phyloP scores from a whole-genome alignment of 2,113 vertebrate genomes.

The Stegostoma tigrinum region DNA sequence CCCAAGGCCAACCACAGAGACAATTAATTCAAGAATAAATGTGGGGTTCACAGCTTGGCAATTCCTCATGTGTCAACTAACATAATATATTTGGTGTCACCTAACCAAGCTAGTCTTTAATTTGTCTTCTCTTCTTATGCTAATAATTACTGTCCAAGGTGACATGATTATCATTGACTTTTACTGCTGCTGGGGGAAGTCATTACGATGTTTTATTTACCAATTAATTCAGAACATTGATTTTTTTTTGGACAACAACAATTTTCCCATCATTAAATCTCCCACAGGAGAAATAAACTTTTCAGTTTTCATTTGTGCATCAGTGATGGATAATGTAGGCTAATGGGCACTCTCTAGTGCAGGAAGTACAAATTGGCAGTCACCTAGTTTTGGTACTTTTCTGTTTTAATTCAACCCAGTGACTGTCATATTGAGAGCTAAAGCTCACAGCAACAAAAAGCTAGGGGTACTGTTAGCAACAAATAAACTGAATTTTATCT shows the following conservation, averaged over 20 bases:
- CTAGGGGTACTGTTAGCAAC: background rate
- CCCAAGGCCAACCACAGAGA: background rate
- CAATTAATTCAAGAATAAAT: background rate
- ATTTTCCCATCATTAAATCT: slow-evolving; percentile 22
- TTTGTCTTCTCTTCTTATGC: background rate
- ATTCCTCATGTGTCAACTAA: background rate
- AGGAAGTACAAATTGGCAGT: background rate
- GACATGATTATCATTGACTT: slow-evolving; percentile 21
- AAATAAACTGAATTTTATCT: background rate
- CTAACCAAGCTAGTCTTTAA: background rate
- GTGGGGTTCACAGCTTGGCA: background rate
- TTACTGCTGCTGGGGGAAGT: slow-evolving; percentile 6
- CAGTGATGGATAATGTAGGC: background rate
- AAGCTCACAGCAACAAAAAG: background rate
- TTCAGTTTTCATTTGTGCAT: slow-evolving; percentile 14
- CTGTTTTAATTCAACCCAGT: slow-evolving; percentile 7
- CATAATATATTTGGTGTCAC: background rate
- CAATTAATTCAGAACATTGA: slow-evolving; percentile 34
- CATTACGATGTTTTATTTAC: slow-evolving; percentile 3
- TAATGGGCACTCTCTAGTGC: background rate
- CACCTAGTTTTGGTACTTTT: background rate
- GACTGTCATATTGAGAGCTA: background rate
- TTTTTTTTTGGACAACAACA: slow-evolving; percentile 5
- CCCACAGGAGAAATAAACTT: slow-evolving; percentile 30
- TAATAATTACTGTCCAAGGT: background rate